Conservation (phyloP, 2,113 vertebrate species). For the Corythaixoides concolor region DNA sequence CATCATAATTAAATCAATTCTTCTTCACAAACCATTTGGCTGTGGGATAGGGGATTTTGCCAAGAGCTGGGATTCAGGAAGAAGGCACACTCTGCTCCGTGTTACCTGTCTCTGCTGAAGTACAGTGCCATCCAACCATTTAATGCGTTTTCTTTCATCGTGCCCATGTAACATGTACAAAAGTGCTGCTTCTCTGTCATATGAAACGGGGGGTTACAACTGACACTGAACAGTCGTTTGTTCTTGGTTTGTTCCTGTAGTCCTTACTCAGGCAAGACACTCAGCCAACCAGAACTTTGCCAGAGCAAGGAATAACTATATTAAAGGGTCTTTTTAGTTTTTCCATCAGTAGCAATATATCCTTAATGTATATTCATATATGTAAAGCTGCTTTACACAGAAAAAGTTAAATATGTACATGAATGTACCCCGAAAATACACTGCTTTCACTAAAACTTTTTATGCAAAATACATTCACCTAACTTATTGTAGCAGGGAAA, state of each 20-base stretch:
- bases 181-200: background rate
- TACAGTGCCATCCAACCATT: background rate
- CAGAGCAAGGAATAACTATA: background rate
- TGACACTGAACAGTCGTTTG: background rate
- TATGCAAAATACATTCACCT: background rate
- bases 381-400: conserved; percentile 27
- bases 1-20: background rate
- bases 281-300: background rate
- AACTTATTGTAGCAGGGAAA: background rate
- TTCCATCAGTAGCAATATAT: background rate
- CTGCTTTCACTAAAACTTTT: background rate
- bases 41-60: background rate
- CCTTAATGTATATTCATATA: background rate
- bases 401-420: background rate
- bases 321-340: background rate
- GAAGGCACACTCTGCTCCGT: background rate
- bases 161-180: background rate
- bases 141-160: background rate
- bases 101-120: background rate
- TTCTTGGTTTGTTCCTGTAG: background rate
- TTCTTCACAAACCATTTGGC: background rate
- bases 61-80: background rate
- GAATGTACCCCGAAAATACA: background rate
- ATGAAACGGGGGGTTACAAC: background rate
- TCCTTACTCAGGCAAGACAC: background rate